These are phyloP conservation scores for Troilus luridus DNA, from an alignment of 2,888 invertebrate genomes.

Conservation along the genomic window DNA sequence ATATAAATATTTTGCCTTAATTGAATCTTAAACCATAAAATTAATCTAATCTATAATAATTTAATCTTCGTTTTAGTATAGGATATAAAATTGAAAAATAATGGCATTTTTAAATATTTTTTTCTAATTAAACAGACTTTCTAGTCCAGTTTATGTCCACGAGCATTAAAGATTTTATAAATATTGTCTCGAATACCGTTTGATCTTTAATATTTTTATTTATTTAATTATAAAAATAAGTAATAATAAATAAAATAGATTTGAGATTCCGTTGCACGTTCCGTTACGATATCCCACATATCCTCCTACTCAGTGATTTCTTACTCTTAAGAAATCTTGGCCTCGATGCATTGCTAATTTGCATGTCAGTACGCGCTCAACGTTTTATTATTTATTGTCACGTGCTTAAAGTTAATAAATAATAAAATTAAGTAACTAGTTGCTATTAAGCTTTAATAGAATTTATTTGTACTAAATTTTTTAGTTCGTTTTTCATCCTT, in stretches of 20 bases:
- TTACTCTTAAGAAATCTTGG: neutral
- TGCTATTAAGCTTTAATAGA: too few species aligned
- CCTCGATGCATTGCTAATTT: neutral
- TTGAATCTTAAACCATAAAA: too few species aligned
- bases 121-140: too few species aligned
- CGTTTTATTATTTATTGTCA: neutral
- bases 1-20: too few species aligned
- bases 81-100: too few species aligned
- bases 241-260: neutral
- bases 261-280: neutral
- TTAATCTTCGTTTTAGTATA: too few species aligned
- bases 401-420: neutral
- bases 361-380: neutral
- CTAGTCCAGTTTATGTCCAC: too few species aligned
- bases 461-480: too few species aligned
- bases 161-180: too few species aligned
- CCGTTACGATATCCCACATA: neutral
- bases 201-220: neutral
- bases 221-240: neutral
- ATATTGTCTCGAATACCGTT: neutral
- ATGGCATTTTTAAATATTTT: too few species aligned
- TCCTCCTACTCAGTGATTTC: neutral
- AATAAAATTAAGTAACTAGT: neutral
- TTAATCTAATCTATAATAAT: too few species aligned
- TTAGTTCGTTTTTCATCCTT: too few species aligned